phyloP scores from a whole-genome alignment of 2,888 invertebrate genomes.

The Heliconius ismenius region DNA sequence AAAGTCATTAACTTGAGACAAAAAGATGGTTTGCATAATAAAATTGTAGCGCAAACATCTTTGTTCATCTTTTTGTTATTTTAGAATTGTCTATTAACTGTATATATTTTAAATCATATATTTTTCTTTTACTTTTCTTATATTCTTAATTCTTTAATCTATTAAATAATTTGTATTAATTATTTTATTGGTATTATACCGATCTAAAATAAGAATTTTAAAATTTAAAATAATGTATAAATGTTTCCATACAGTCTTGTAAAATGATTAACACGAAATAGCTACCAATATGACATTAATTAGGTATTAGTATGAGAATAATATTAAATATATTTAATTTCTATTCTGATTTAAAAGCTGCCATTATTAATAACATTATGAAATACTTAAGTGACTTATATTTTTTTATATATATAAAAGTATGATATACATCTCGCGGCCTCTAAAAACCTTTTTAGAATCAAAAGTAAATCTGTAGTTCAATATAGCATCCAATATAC shows the following conservation, averaged over 20 bases:
- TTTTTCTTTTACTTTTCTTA: too few relatives aligned
- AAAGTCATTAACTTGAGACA: conserved; percentile 34
- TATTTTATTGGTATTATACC: too few relatives aligned
- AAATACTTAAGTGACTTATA: neutral
- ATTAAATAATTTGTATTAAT: too few relatives aligned
- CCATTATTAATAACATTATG: neutral
- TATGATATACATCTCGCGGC: neutral
- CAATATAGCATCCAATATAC: conserved; percentile 18
- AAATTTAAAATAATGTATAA: too few relatives aligned
- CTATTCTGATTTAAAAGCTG: neutral
- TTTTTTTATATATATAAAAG: too few relatives aligned
- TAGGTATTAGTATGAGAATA: neutral
- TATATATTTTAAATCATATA: too few relatives aligned
- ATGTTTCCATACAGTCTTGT: too few relatives aligned
- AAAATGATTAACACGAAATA: too few relatives aligned
- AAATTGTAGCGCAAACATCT: conserved; percentile 10
- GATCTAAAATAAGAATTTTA: too few relatives aligned
- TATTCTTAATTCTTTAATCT: too few relatives aligned
- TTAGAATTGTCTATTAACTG: too few relatives aligned
- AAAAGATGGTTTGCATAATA: conserved; percentile 24
- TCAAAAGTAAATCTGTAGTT: conserved; percentile 12
- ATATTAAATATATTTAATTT: neutral
- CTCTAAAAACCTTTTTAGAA: conserved; percentile 10
- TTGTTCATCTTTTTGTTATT: neutral
- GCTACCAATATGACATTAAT: neutral